Conservation (phyloP, 2,888 invertebrate genomes). For the Sarcophaga caerulescens region DNA sequence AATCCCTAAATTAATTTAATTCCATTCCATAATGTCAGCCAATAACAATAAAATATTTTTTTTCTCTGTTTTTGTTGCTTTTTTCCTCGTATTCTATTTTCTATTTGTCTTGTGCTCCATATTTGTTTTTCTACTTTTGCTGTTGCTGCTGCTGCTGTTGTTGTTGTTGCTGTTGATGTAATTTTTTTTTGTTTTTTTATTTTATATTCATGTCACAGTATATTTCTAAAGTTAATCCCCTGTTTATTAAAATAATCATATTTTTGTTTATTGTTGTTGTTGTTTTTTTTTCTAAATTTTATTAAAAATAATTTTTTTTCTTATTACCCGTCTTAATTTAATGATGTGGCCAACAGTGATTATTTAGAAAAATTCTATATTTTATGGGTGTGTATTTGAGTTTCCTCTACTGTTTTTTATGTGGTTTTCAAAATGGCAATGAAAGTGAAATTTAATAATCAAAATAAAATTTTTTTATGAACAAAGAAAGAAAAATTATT, state of each 20-base stretch:
- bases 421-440: too few relatives aligned
- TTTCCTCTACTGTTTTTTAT: too few relatives aligned
- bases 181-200: conserved; percentile 16
- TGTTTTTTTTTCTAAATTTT: too few relatives aligned
- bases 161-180: too few relatives aligned
- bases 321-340: background rate
- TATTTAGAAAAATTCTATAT: too few relatives aligned
- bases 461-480: too few relatives aligned
- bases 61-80: conserved; percentile 3
- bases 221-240: conserved; percentile 53
- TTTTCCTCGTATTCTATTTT: conserved; percentile 1
- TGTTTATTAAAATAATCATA: conserved; percentile 60
- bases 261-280: conserved; percentile 20
- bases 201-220: conserved; percentile 39
- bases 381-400: too few relatives aligned
- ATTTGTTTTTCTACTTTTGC: too few relatives aligned
- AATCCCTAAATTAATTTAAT: conserved; percentile 56
- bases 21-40: conserved; percentile 16
- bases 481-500: too few relatives aligned
- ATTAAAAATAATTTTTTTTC: background rate
- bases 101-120: background rate
- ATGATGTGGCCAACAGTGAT: background rate
- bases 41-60: conserved; percentile 22
- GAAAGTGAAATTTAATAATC: too few relatives aligned
- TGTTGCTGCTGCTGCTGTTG: too few relatives aligned